These are phyloP conservation scores for Odobenus rosmarus DNA, from an alignment of 2,113 vertebrate genomes.

Conservation along the genomic window DNA sequence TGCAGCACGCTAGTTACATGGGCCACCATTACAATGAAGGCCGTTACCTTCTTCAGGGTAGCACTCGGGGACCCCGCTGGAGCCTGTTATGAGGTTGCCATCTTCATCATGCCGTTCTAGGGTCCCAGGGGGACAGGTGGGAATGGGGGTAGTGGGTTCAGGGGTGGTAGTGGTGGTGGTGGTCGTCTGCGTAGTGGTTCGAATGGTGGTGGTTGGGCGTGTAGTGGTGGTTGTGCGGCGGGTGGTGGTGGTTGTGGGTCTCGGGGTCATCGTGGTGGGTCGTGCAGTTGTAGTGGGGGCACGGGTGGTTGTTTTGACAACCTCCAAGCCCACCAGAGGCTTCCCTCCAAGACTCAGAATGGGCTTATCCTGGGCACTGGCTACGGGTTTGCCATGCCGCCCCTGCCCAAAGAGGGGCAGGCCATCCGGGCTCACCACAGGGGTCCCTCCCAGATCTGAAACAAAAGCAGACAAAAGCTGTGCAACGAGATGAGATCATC, in stretches of 20 bases:
- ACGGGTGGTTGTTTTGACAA: constrained; percentile 87
- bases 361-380: constrained; percentile 94
- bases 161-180: constrained; percentile 82
- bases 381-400: constrained; percentile 93
- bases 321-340: constrained; percentile 93
- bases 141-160: constrained; percentile 83
- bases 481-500: background rate
- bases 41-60: constrained; percentile 91
- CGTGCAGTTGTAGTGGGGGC: constrained; percentile 80
- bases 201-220: constrained; percentile 74
- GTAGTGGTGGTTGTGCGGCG: constrained; percentile 75
- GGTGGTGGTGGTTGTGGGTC: constrained; percentile 73
- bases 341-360: constrained; percentile 96
- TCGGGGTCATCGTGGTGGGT: constrained; percentile 76
- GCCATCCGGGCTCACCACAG: constrained; percentile 94
- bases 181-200: constrained; percentile 80
- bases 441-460: constrained; percentile 94
- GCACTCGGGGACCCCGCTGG: constrained; percentile 91
- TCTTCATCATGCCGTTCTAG: constrained; percentile 88
- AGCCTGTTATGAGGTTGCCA: constrained; percentile 89
- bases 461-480: background rate
- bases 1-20: rapidly evolving
- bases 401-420: constrained; percentile 96
- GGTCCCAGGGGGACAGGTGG: constrained; percentile 95
- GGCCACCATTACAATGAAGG: background rate